A percentile compares a stretch with the other conserved stretches of the same genome.
These are phyloP conservation scores for Trididemnum nubilum DNA, from an alignment of 23 tunicate genomes.

Conservation along the genomic window DNA sequence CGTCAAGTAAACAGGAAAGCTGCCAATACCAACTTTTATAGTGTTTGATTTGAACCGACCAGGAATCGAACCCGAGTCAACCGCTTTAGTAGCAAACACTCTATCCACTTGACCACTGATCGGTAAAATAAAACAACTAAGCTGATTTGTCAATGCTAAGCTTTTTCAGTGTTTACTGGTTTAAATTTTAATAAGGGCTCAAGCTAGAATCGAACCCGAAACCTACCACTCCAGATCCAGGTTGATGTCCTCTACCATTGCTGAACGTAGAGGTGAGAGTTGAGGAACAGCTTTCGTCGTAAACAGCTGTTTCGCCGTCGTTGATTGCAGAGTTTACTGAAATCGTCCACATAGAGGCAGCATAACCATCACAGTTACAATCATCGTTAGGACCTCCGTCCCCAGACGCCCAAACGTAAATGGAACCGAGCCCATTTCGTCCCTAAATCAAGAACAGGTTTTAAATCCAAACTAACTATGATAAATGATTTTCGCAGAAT, in stretches of 20 bases:
- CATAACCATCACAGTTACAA: conserved; percentile 99
- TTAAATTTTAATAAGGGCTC: no score
- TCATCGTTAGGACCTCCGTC: conserved; percentile 98
- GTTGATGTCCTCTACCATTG: conserved; percentile 71
- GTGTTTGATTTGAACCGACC: no score
- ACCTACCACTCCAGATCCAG: conserved; percentile 95
- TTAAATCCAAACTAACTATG: background rate
- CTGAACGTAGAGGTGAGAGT: conserved; percentile 97
- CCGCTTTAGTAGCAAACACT: no score
- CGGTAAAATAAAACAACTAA: no score
- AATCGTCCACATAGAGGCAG: conserved; percentile 99
- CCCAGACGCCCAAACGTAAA: conserved; percentile 99
- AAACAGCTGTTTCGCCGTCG: conserved; percentile 95
- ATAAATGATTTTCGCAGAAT: background rate
- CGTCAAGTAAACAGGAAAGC: no score
- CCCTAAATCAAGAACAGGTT: conserved; percentile 45
- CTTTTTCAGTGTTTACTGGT: no score
- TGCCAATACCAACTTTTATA: no score
- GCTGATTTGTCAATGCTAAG: no score
- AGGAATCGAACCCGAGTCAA: no score
- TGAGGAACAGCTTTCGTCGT: conserved; percentile 99
- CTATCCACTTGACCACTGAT: no score
- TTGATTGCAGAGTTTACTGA: conserved; percentile 98
- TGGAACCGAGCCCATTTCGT: conserved; percentile 87
- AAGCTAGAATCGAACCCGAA: no score